Evolutionary conservation across 2,888 invertebrate species (phyloP).

Genomic region (Pocota personata): DNA sequence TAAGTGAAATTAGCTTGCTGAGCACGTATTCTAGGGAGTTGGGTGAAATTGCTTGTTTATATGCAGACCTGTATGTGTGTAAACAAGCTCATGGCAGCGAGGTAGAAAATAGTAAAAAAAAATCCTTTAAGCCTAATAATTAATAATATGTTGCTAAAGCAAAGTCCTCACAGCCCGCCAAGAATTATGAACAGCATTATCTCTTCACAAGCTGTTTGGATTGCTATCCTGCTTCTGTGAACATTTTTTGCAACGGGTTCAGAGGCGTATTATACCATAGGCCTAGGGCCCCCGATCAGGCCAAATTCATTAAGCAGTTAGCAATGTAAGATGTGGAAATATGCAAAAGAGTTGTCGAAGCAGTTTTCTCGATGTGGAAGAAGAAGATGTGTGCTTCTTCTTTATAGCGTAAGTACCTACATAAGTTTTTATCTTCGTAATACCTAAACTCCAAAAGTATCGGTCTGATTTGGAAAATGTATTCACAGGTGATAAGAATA

Average conservation of each 20-base stretch:
- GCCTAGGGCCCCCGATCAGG: background rate
- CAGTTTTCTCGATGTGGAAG: too few relatives aligned
- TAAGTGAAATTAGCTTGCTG: constrained; percentile 68
- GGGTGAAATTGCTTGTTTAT: constrained; percentile 47
- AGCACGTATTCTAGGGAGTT: constrained; percentile 55
- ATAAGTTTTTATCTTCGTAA: too few relatives aligned
- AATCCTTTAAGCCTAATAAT: constrained; percentile 48
- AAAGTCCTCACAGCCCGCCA: constrained; percentile 23
- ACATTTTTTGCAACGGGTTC: constrained; percentile 16
- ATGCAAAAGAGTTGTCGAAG: too few relatives aligned
- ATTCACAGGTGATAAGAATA: too few relatives aligned
- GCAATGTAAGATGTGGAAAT: too few relatives aligned
- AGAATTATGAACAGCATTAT: constrained; percentile 48
- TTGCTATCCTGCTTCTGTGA: constrained; percentile 21
- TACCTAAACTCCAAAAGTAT: too few relatives aligned
- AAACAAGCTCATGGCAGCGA: background rate
- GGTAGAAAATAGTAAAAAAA: background rate
- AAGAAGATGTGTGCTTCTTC: too few relatives aligned
- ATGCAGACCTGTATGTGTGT: background rate
- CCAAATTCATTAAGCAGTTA: too few relatives aligned
- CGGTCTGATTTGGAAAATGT: too few relatives aligned
- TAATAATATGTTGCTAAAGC: constrained; percentile 49
- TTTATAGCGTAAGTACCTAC: too few relatives aligned
- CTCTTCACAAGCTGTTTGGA: constrained; percentile 13
- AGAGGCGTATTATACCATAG: background rate